phyloP scores from a whole-genome alignment of 37 sponge, comb jelly and placozoan genomes.

The Spongilla lacustris region DNA sequence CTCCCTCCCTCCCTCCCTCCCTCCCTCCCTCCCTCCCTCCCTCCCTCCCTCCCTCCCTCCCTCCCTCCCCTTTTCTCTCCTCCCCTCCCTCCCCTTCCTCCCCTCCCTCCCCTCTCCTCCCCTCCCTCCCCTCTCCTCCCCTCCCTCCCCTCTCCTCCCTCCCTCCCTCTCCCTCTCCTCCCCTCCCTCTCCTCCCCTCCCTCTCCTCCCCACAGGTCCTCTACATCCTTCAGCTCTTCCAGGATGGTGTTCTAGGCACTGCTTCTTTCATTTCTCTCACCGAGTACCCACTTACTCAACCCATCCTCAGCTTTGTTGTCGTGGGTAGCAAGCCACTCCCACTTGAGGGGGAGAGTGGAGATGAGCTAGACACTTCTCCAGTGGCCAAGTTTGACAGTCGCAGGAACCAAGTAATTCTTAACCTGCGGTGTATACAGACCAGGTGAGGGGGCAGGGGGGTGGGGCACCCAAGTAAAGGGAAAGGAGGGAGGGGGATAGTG shows the following conservation, averaged over 20 bases:
- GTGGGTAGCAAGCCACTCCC: conserved; percentile 28
- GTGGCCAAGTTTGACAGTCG: conserved; percentile 41
- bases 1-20: too few species aligned
- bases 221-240: conserved; percentile 68
- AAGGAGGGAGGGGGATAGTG: too few species aligned
- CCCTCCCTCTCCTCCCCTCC: neutral
- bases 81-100: neutral
- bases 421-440: conserved; percentile 26
- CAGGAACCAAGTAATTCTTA: conserved; percentile 37
- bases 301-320: conserved; percentile 78
- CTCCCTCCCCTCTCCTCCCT: neutral
- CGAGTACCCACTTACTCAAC: conserved; percentile 84
- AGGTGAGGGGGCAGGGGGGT: too few species aligned
- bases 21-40: too few species aligned
- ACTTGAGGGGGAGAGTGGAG: conserved; percentile 27
- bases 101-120: neutral
- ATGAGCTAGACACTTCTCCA: conserved; percentile 12
- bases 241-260: conserved; percentile 37
- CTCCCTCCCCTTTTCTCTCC: too few species aligned
- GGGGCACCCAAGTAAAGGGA: too few species aligned
- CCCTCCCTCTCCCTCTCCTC: neutral
- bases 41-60: too few species aligned
- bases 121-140: neutral
- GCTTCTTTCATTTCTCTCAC: conserved; percentile 74
- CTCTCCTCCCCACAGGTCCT: conserved; percentile 46